Evolutionary conservation across 2,113 vertebrate species (phyloP).

Genomic region (Choloepus hoffmanni): DNA sequence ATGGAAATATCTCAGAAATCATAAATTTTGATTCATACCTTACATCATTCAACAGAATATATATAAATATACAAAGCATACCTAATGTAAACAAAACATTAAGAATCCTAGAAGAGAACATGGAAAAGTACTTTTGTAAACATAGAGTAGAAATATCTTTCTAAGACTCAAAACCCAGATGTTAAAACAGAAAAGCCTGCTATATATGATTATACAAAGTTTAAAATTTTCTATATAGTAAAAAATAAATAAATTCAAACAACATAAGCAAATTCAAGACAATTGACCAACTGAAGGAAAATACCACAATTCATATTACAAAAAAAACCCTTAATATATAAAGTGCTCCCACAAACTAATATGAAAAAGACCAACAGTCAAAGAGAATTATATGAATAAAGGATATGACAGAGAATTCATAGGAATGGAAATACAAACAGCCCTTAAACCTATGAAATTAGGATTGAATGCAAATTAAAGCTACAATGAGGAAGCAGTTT

Average conservation of each 20-base stretch:
- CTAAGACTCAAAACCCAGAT: not conserved
- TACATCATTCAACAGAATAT: no score
- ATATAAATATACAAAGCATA: no score
- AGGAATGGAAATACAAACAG: not conserved
- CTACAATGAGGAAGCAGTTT: not conserved
- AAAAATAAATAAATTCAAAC: not conserved
- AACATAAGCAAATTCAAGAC: not conserved
- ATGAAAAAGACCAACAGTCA: not conserved
- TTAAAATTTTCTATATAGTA: not conserved
- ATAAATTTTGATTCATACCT: no score
- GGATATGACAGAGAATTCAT: not conserved
- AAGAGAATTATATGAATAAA: not conserved
- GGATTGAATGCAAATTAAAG: not conserved
- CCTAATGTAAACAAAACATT: no score
- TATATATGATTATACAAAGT: not conserved
- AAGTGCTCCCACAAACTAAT: not conserved
- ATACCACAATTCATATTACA: not conserved
- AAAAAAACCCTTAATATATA: not conserved
- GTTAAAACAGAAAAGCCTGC: no score
- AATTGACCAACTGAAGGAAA: not conserved
- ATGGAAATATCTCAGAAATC: no score
- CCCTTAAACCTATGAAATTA: not conserved
- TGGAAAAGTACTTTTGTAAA: no score
- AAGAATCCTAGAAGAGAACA: no score
- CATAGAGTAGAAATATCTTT: no score